Conservation (phyloP, 2,113 vertebrate species). For the Rynchops niger region DNA sequence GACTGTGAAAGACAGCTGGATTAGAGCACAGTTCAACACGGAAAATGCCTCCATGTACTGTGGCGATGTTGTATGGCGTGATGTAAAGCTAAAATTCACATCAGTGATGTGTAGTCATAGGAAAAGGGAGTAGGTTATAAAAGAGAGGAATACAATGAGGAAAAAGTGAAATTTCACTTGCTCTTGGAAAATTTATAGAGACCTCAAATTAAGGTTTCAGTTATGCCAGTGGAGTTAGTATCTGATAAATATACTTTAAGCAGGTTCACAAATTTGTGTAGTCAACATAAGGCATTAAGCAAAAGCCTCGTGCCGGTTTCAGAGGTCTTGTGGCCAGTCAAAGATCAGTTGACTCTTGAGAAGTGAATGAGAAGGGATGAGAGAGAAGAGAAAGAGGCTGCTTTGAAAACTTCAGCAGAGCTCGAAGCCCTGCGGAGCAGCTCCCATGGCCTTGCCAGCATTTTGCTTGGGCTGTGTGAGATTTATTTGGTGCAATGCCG, state of each 20-base stretch:
- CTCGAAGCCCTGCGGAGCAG: neutral
- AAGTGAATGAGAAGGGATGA: neutral
- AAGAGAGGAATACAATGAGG: neutral
- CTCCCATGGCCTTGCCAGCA: accelerated
- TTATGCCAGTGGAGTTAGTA: neutral
- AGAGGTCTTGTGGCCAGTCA: neutral
- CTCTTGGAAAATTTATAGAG: neutral
- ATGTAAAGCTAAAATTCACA: neutral
- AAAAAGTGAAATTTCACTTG: neutral
- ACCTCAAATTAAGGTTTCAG: neutral
- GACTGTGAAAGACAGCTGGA: neutral
- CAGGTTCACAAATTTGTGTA: neutral
- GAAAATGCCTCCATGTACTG: neutral
- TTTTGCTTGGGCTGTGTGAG: neutral
- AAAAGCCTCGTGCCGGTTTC: neutral
- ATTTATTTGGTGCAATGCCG: neutral
- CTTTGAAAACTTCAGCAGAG: neutral
- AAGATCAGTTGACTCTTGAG: neutral
- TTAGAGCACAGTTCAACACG: neutral
- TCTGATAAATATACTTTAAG: neutral
- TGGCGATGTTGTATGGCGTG: neutral
- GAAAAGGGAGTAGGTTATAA: neutral
- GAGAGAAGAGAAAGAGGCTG: neutral
- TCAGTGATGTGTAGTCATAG: accelerated
- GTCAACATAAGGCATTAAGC: neutral